phyloP scores from a whole-genome alignment of 2,113 vertebrate genomes.

The Speoplatyrhinus poulsoni region DNA sequence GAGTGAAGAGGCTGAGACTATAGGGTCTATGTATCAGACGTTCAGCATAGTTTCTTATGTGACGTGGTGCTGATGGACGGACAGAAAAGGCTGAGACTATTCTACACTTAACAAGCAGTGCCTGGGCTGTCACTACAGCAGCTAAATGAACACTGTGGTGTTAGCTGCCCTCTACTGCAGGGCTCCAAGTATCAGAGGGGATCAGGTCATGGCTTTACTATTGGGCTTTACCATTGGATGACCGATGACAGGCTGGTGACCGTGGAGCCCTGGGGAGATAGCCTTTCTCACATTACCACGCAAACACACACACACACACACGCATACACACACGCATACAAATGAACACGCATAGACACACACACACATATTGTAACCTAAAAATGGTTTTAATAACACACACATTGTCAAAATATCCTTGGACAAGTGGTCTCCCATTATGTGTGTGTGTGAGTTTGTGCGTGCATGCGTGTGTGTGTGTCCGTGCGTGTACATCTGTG shows the following conservation, averaged over 20 bases:
- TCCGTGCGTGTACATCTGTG: slow-evolving; percentile 6
- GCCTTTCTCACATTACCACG: slow-evolving; percentile 61
- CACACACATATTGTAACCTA: background rate
- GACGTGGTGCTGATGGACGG: too few species aligned
- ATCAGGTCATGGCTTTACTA: slow-evolving; percentile 35
- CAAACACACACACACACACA: slow-evolving; percentile 14
- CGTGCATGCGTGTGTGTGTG: slow-evolving; percentile 1
- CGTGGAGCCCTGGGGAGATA: slow-evolving; percentile 34
- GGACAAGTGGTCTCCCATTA: slow-evolving; percentile 45
- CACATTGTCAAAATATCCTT: slow-evolving; percentile 33
- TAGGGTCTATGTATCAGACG: too few species aligned
- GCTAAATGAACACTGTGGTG: slow-evolving; percentile 1
- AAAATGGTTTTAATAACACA: background rate
- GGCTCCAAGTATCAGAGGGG: slow-evolving; percentile 11
- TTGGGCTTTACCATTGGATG: background rate
- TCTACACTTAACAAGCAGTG: too few species aligned
- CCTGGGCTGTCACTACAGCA: too few species aligned
- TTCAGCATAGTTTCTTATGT: too few species aligned
- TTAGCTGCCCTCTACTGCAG: slow-evolving; percentile 15
- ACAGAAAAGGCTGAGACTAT: too few species aligned
- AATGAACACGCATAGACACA: background rate
- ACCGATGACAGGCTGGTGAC: slow-evolving; percentile 17
- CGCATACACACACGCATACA: slow-evolving; percentile 1
- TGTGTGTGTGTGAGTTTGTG: slow-evolving; percentile 29
- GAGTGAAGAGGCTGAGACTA: too few species aligned